Percentiles rank a stretch among this genome's conserved stretches.
Evolutionary conservation across 2,888 invertebrate genomes (phyloP).

Genomic region (Heterodera filipjevi): DNA sequence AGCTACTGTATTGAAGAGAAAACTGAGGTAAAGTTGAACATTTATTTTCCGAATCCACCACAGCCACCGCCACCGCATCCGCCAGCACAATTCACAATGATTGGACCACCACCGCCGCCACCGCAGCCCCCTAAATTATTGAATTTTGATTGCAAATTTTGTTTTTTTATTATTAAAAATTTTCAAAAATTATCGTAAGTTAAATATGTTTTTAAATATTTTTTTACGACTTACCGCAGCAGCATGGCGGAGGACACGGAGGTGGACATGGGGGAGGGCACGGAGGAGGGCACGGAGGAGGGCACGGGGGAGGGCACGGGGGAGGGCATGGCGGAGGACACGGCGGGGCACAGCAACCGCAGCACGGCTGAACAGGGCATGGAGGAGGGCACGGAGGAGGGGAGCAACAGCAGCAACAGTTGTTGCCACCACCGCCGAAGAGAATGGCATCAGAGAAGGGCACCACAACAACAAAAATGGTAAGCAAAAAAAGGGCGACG

Average conservation of each 20-base stretch:
- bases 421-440: neutral
- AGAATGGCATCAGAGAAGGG: neutral
- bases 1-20: neutral
- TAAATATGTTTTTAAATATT: neutral
- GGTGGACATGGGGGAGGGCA: no score
- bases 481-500: neutral
- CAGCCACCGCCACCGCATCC: conserved; percentile 1
- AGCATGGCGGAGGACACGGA: neutral
- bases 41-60: neutral
- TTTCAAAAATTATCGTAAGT: neutral
- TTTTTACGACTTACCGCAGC: neutral
- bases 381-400: neutral
- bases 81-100: neutral
- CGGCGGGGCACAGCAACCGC: neutral
- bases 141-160: no score
- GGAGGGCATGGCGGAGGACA: neutral
- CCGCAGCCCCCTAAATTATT: neutral
- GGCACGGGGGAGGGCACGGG: neutral
- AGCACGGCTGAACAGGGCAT: neutral
- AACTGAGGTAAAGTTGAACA: neutral
- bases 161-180: no score
- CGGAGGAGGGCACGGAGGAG: neutral
- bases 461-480: neutral
- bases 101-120: neutral
- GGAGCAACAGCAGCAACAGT: neutral